Conservation (phyloP, 2,888 invertebrate species). For the Caenorhabditis virilis region DNA sequence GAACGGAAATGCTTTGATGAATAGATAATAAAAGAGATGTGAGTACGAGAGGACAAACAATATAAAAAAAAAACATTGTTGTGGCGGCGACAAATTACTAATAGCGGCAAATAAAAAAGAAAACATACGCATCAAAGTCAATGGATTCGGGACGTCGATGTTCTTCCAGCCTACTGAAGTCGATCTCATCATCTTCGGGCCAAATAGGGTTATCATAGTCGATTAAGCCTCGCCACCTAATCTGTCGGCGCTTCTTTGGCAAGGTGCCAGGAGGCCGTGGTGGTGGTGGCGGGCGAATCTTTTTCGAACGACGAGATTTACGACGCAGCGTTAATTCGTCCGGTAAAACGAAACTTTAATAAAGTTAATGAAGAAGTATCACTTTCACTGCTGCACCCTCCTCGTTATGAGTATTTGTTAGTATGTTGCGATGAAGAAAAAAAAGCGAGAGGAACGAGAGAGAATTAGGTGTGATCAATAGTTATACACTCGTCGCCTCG, state of each 20-base stretch:
- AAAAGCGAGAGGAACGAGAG: constrained; percentile 2
- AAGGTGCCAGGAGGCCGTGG: not conserved
- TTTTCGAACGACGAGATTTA: too few relatives aligned
- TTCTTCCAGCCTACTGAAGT: constrained; percentile 32
- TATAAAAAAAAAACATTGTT: constrained; percentile 5
- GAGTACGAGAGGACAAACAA: not conserved
- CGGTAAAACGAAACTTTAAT: too few relatives aligned
- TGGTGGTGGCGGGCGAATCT: too few relatives aligned
- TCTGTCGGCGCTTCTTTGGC: too few relatives aligned
- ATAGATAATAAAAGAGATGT: too few relatives aligned
- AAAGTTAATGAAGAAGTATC: constrained; percentile 1
- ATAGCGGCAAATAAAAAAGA: constrained; percentile 1
- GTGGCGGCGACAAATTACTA: not conserved
- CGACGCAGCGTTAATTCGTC: too few relatives aligned
- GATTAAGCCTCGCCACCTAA: too few relatives aligned
- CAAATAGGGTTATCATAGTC: constrained; percentile 24
- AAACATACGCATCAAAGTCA: constrained; percentile 51
- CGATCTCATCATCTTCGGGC: constrained; percentile 40
- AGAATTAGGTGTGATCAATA: constrained; percentile 37
- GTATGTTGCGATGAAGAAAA: constrained; percentile 1
- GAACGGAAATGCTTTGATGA: too few relatives aligned
- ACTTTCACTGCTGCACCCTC: constrained; percentile 4
- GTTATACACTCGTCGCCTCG: constrained; percentile 1
- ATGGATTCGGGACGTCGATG: constrained; percentile 40
- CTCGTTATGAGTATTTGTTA: too few relatives aligned